Evolutionary conservation across 2,113 vertebrate genomes (phyloP).

Genomic region (Pelvicachromis taeniatus): DNA sequence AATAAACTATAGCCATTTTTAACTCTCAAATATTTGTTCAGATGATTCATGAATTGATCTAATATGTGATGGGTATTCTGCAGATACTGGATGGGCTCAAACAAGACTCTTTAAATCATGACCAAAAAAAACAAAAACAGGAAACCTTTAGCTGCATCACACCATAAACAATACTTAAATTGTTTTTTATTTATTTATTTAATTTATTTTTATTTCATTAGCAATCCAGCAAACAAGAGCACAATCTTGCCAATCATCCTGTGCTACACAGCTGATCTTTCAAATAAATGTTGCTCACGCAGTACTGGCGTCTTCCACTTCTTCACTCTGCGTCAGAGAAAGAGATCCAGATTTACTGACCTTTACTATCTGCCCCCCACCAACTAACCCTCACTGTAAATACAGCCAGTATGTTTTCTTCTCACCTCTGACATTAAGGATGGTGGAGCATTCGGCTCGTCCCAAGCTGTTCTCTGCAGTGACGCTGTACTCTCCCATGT

Average conservation of each 20-base stretch:
- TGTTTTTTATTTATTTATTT: background rate
- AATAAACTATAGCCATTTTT: background rate
- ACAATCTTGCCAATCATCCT: background rate
- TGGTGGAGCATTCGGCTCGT: slow-evolving; percentile 71
- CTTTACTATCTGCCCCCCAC: background rate
- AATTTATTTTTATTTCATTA: background rate
- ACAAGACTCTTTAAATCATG: background rate
- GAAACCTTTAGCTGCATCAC: background rate
- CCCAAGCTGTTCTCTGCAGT: slow-evolving; percentile 78
- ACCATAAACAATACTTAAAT: background rate
- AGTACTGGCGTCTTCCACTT: background rate
- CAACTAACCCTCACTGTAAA: background rate
- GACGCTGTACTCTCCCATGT: slow-evolving; percentile 77
- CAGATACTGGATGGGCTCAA: background rate
- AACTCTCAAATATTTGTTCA: background rate
- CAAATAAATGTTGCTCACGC: background rate
- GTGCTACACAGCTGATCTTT: background rate
- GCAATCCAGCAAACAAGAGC: background rate
- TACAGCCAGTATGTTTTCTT: background rate
- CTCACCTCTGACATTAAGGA: slow-evolving; percentile 79
- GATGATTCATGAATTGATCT: background rate
- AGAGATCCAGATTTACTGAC: background rate
- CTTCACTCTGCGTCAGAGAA: slow-evolving; percentile 59
- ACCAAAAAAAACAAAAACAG: background rate
- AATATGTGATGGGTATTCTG: background rate